These are phyloP conservation scores for Siniperca scherzeri DNA, from an alignment of 2,797 vertebrate genomes.

Conservation along the genomic window DNA sequence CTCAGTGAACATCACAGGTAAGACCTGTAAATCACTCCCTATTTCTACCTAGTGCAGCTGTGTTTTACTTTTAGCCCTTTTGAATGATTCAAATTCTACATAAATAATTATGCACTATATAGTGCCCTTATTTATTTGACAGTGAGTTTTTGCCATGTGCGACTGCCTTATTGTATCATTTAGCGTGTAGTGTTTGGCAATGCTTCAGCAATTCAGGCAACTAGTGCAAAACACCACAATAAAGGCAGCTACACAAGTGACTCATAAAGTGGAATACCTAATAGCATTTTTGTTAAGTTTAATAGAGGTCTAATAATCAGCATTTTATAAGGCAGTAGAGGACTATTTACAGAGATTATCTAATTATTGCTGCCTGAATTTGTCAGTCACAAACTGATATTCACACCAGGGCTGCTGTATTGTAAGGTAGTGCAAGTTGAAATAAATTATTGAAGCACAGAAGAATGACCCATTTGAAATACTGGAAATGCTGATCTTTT, in stretches of 20 bases:
- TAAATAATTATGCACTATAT: background rate
- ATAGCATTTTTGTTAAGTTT: background rate
- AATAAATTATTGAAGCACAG: slow-evolving; percentile 27
- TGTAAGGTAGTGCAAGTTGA: slow-evolving; percentile 6
- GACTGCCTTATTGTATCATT: background rate
- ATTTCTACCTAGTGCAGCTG: background rate
- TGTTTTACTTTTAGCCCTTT: slow-evolving; percentile 23
- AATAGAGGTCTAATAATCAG: background rate
- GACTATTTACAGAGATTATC: background rate
- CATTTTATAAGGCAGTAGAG: background rate
- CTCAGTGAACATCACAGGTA: slow-evolving; percentile 23
- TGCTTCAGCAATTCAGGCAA: background rate
- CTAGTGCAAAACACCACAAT: background rate
- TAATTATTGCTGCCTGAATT: background rate
- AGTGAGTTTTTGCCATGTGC: background rate
- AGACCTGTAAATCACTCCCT: background rate
- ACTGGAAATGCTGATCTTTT: slow-evolving; percentile 1
- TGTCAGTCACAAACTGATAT: slow-evolving; percentile 6
- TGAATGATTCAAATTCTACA: background rate
- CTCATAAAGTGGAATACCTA: background rate
- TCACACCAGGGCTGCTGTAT: slow-evolving; percentile 1
- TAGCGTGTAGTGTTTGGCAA: background rate
- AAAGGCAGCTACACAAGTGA: slow-evolving; percentile 2
- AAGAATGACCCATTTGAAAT: background rate
- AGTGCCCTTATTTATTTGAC: background rate